phyloP scores from a whole-genome alignment of 2,888 invertebrate species.

The Hirudinaria manillensis region DNA sequence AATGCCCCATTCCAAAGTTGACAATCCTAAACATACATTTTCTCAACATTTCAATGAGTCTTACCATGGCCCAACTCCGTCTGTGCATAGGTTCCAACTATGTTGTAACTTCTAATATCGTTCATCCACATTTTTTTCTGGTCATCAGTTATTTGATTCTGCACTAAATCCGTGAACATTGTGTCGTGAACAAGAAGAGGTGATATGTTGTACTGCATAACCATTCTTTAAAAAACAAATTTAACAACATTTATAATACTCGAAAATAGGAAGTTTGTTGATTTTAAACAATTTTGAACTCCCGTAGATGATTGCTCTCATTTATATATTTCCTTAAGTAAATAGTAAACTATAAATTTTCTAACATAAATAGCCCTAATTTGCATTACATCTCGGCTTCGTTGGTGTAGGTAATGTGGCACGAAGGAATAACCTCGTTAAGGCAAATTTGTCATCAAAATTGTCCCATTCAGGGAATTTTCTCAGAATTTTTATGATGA shows the following conservation, averaged over 20 bases:
- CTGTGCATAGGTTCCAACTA: slow-evolving; percentile 89
- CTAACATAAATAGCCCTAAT: too few species aligned
- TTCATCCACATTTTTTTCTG: slow-evolving; percentile 82
- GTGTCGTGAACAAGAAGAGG: slow-evolving; percentile 69
- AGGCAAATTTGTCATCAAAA: not conserved
- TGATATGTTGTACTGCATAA: slow-evolving; percentile 33
- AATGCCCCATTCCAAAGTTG: too few species aligned
- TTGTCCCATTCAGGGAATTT: slow-evolving; percentile 11
- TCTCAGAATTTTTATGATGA: not conserved
- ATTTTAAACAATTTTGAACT: too few species aligned
- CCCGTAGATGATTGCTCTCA: too few species aligned
- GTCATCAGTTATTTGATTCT: slow-evolving; percentile 78
- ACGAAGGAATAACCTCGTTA: slow-evolving; percentile 9
- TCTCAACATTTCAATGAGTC: too few species aligned
- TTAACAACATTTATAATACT: not conserved
- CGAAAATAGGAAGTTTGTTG: not conserved
- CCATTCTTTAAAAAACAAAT: slow-evolving; percentile 28
- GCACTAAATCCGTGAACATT: slow-evolving; percentile 82
- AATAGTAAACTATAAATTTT: too few species aligned
- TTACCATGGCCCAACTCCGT: slow-evolving; percentile 80
- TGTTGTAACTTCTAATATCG: slow-evolving; percentile 67
- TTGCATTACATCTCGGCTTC: too few species aligned
- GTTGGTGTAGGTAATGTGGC: too few species aligned
- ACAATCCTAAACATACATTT: too few species aligned
- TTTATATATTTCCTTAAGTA: too few species aligned